These are phyloP conservation scores for Alces alces DNA, from an alignment of 2,113 vertebrate species.

Conservation along the genomic window DNA sequence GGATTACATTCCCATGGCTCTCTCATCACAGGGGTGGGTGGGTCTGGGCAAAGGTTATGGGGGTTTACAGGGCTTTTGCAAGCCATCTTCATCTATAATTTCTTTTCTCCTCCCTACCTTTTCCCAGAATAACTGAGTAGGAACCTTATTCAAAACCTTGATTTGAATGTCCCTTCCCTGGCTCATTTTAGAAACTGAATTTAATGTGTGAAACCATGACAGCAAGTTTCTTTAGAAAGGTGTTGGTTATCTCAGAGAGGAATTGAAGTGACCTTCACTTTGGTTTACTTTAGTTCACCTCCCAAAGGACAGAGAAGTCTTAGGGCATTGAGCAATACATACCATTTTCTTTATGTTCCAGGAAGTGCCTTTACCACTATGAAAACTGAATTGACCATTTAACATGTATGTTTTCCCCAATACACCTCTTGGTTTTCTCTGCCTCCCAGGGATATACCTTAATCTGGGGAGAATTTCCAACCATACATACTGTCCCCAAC, in stretches of 20 bases:
- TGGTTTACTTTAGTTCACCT: neutral
- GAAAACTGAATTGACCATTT: neutral
- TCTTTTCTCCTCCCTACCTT: neutral
- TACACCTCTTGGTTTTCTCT: neutral
- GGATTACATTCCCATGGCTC: neutral
- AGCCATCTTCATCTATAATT: neutral
- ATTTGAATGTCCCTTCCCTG: neutral
- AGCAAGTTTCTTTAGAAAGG: slow-evolving; percentile 40
- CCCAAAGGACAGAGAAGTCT: neutral
- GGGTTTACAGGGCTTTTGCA: neutral
- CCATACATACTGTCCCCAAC: neutral
- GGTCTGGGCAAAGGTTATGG: neutral
- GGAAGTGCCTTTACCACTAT: neutral
- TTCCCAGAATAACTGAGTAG: neutral
- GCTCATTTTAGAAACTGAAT: slow-evolving; percentile 10
- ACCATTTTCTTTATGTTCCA: neutral
- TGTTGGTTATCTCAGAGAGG: neutral
- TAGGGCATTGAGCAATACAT: neutral
- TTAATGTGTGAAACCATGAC: slow-evolving; percentile 4
- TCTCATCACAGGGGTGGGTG: neutral
- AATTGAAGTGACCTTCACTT: neutral
- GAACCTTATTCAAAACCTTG: neutral
- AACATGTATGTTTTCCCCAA: neutral
- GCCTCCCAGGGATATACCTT: neutral
- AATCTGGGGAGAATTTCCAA: neutral